A percentile compares a stretch with the other conserved stretches of the same genome.
phyloP scores from a whole-genome alignment of 2,113 vertebrate genomes.

The Dunckerocampus dactyliophorus region DNA sequence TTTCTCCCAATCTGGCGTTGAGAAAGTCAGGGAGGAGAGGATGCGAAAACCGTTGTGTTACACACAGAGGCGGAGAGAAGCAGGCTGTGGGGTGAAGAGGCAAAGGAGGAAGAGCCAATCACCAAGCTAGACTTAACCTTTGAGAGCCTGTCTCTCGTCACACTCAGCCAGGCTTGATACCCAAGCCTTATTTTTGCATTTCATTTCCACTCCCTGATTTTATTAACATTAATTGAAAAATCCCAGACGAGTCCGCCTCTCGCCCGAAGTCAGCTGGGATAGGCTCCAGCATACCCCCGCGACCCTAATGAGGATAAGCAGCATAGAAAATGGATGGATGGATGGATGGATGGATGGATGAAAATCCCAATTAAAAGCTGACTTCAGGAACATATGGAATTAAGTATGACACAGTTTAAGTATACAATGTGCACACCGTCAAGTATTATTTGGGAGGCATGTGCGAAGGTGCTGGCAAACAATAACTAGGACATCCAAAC shows the following conservation, averaged over 20 bases:
- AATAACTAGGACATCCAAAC: no score
- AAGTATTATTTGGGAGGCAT: no score
- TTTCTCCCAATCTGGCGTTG: constrained; percentile 7
- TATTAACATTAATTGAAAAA: neutral
- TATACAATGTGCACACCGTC: no score
- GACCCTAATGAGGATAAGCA: no score
- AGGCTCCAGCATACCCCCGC: no score
- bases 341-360: no score
- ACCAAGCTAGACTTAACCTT: constrained; percentile 35
- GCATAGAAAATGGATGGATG: no score
- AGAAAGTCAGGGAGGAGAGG: constrained; percentile 23
- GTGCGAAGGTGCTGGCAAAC: no score
- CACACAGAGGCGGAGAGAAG: constrained; percentile 15
- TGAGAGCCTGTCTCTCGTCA: constrained; percentile 29
- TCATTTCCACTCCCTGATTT: neutral
- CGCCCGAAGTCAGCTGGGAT: no score
- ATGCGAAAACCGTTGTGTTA: constrained; percentile 15
- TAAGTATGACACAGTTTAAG: no score
- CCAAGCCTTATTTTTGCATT: constrained; percentile 1
- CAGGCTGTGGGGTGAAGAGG: constrained; percentile 10
- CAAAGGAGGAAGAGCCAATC: constrained; percentile 33
- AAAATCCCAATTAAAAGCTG: neutral
- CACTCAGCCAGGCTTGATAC: constrained; percentile 29
- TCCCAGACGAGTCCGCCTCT: no score
- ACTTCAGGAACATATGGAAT: no score